Evolutionary conservation across 2,113 vertebrate species (phyloP).

Genomic region (Embiotoca jacksoni): DNA sequence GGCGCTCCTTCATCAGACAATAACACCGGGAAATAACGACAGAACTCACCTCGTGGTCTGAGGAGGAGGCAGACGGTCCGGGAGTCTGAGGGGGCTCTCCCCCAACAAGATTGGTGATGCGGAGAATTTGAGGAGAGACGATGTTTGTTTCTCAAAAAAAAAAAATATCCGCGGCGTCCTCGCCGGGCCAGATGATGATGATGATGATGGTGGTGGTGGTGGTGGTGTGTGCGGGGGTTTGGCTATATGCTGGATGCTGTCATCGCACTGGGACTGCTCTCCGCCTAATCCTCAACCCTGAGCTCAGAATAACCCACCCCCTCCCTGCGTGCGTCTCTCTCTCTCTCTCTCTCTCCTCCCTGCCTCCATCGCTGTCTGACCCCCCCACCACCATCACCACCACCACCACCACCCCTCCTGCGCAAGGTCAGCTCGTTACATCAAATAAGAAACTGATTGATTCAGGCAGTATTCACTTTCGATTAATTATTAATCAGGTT

Average conservation of each 20-base stretch:
- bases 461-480: no score
- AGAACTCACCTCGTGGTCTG: constrained; percentile 82
- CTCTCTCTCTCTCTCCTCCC: constrained; percentile 42
- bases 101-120: constrained; percentile 35
- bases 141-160: constrained; percentile 18
- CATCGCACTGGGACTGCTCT: constrained; percentile 77
- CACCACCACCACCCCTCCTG: constrained; percentile 26
- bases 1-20: constrained; percentile 63
- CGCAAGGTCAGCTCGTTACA: constrained; percentile 60
- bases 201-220: constrained; percentile 40
- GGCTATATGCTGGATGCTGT: constrained; percentile 81
- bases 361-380: constrained; percentile 61
- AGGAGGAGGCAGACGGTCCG: constrained; percentile 59
- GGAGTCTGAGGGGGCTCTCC: constrained; percentile 40
- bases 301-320: constrained; percentile 76
- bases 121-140: constrained; percentile 1
- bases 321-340: constrained; percentile 2
- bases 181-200: constrained; percentile 53
- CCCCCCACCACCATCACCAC: constrained; percentile 25
- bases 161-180: constrained; percentile 48
- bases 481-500: no score
- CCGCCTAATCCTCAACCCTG: constrained; percentile 80
- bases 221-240: constrained; percentile 44
- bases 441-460: neutral
- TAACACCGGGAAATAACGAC: constrained; percentile 59